Evolutionary conservation across 1,140 invertebrate species (phyloP), one percentile per base, ranked within the genome.

Genomic region (Epicauta chinensis): DNA sequence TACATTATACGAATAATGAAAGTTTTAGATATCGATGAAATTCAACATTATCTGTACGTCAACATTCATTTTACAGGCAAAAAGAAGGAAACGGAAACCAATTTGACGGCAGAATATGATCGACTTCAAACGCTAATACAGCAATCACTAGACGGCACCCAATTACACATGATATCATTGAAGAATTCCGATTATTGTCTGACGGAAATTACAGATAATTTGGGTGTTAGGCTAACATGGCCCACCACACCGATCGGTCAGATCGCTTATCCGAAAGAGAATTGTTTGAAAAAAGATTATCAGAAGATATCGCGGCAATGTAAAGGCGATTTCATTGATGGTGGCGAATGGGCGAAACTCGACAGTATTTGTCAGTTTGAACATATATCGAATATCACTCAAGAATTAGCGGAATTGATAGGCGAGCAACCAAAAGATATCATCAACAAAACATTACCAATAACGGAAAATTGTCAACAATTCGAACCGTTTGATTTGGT

Each of bases 21-120:
- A 38, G 30, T 47, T n/a, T 1, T 37, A 16, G 2, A 46, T 4
- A 15, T 46, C n/a, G 43, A 46, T 15, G 43, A 46, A 16, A 16
- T 16, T 3, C 7, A 2, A 2, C 13, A 35, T 15, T 6, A 34
- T n/a, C n/a, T 46, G 5, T 29, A 14, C 6, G 15, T 46, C 3
- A 46, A 46, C 31, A 6, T 46, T 2, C 43, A 46, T 16, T 46
- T 46, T 11, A 46, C 43, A n/a, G 32, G n/a, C n/a, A n/a, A 13
- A 14, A 46, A 3, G 36, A 44, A 44, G 2, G 10, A 23, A 42
- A 2, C 17, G 10, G 2, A 23, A 23, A 23, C 23, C 2, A 23
- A 23, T 5, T 23, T 7, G n/a, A n/a, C n/a, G n/a, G n/a, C n/a
- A n/a, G n/a, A n/a, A n/a, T n/a, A n/a, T n/a, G n/a, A n/a, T n/a